Evolutionary conservation across 2,888 invertebrate genomes (phyloP).

Genomic region (Prenolepis imparis): DNA sequence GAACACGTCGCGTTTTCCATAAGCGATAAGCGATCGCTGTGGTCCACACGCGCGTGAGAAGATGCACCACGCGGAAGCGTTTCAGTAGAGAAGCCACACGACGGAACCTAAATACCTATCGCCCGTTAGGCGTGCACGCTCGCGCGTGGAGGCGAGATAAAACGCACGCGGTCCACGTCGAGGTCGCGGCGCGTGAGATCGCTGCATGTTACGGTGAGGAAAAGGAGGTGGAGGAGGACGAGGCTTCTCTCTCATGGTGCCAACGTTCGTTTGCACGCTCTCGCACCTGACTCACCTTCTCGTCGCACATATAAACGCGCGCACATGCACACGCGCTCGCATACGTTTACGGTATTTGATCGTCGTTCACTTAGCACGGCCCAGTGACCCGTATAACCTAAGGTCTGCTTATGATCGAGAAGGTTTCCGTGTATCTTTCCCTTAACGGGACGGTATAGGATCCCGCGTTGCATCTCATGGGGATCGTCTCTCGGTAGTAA

Average conservation of each 20-base stretch:
- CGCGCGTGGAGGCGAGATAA: constrained; percentile 68
- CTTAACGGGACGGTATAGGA: constrained; percentile 59
- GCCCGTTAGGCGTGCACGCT: constrained; percentile 69
- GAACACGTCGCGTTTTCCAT: constrained; percentile 60
- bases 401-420: constrained; percentile 76
- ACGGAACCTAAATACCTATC: constrained; percentile 73
- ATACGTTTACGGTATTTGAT: constrained; percentile 63
- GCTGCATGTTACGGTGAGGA: constrained; percentile 36
- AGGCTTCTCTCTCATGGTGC: constrained; percentile 27
- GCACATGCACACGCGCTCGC: constrained; percentile 18
- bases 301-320: neutral
- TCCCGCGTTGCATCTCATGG: constrained; percentile 21
- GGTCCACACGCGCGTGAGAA: constrained; percentile 70
- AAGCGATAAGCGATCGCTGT: constrained; percentile 64
- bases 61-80: constrained; percentile 75
- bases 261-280: constrained; percentile 58
- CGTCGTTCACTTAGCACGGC: constrained; percentile 77
- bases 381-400: constrained; percentile 85
- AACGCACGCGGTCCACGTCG: constrained; percentile 61
- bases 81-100: constrained; percentile 51
- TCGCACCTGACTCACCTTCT: constrained; percentile 63
- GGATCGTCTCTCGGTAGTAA: constrained; percentile 36
- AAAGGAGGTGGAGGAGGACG: constrained; percentile 37
- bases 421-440: constrained; percentile 60
- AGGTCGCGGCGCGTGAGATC: constrained; percentile 62